Base-by-base conservation (phyloP, 2,888 invertebrate species). In the Colletes collaris region DNA sequence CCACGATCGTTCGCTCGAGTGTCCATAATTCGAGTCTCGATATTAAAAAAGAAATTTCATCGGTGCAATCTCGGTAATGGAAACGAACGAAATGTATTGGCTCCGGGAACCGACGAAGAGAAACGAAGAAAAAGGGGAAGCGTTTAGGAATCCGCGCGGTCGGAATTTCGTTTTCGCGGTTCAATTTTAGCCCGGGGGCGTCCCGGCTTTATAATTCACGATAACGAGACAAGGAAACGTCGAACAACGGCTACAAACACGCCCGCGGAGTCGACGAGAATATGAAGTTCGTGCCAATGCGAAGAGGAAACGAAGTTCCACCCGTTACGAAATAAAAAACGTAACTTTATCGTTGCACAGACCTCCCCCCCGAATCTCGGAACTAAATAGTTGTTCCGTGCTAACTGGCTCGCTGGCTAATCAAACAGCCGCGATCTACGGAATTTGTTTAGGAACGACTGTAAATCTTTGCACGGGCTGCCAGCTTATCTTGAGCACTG, bases 401-500 rank as follows among this genome's bases (percentile, higher is more conserved):
- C 69, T 76, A 70, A 67, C 62, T 62, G 55, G 27, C 59, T 58
- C 58, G 58, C 50, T 53, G 27, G 63, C 79, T 85, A 82, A 86
- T 86, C 86, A 85, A 86, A 80, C 73, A 85, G 62, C 79, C 27
- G 70, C 76, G 80, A 86, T 86, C 86, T 82, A 86, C 85, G 81
- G 85, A 86, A 86, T 86, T 86, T 83, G 81, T 79, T 86, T 85
- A 86, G 83, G 67, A 83, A 71, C 76, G 74, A 63, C 55, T 58
- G 68, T 86, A 84, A 84, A 86, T 86, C 83, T 79, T 85, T 81
- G 58, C 64, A 46, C 79, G 46, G 37, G 72, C 71, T 62, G 69
- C 55, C 69, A 64, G 76, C 78, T 84, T 86, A 86, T 83, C 86
- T 78, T 62, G 67, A 76, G 67, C 73, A 74, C 79, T 78, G 79